Evolutionary conservation across 1,140 invertebrate genomes (phyloP), one percentile per base, ranked within the genome.

Genomic region (Whitmania pigra): DNA sequence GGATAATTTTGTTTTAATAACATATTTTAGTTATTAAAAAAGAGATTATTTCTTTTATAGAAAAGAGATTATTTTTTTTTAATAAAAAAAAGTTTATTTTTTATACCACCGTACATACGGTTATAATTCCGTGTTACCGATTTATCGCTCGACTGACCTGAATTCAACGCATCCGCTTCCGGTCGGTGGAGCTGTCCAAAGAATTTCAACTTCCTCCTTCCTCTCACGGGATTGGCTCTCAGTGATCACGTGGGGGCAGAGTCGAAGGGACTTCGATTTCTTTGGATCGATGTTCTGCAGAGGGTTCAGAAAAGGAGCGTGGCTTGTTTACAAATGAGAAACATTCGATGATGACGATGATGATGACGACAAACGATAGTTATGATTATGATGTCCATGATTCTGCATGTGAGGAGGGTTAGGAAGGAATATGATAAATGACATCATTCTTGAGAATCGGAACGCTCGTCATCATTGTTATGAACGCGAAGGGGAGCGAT

Each of bases 131-230:
- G 11, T 54, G 22, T 9, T n/a, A n/a, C 4, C 53, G n/a, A 71
- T 25, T 43, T n/a, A 43, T 54, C 22, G 29, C 31, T 53, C 53
- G 18, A 72, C 79, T 75, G 74, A 80, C 80, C 77, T 78, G 73
- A 81, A 80, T 60, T 78, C 76, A 1, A 81, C 70, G 71, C 80
- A 81, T 18, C 78, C 77, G 6, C 75, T 67, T 0, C 75, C 75
- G 13, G 70, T 68, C 17, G 71, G 20, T 2, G 80, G 80, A 6
- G 80, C 80, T 53, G 76, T 75, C 80, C 80, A 81, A 53, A 73
- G 36, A 36, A 80, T 74, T 17, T 73, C 73, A 53, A 80, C 75
- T 25, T 75, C 75, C 18, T 75, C 72, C 71, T 80, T 80, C 36
- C 77, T 76, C 73, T 79, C 55, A 13, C 20, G 77, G 18, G 76